Conservation (phyloP, 1,140 invertebrate species). For the Drosophila takahashii region DNA sequence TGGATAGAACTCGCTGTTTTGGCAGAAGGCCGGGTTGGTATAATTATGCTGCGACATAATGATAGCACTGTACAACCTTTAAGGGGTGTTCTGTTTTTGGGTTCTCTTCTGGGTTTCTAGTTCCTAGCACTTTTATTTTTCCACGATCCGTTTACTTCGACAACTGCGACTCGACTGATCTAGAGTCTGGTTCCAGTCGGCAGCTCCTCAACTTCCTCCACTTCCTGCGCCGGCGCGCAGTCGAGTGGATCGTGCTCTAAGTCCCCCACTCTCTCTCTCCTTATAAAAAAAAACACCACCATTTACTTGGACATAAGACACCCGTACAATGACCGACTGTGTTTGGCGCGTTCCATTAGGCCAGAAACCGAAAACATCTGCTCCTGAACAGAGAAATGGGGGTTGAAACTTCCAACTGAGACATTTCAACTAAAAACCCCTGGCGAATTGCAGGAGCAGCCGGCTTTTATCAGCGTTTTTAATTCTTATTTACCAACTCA, state of each 20-base stretch:
- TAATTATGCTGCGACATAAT: conserved; percentile 86
- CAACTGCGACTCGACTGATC: conserved; percentile 69
- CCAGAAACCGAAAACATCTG: conserved; percentile 72
- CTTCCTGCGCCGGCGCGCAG: conserved; percentile 78
- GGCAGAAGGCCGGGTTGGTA: conserved; percentile 91
- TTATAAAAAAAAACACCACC: conserved; percentile 36
- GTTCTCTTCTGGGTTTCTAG: background rate
- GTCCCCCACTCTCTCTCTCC: conserved; percentile 17
- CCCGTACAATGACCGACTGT: conserved; percentile 52
- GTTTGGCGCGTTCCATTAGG: conserved; percentile 80
- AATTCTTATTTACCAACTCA: conserved; percentile 78
- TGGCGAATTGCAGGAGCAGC: conserved; percentile 56
- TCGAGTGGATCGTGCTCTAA: conserved; percentile 67
- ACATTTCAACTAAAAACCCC: conserved; percentile 14
- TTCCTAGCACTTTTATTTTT: background rate
- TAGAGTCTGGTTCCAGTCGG: conserved; percentile 25
- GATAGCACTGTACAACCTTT: conserved; percentile 54
- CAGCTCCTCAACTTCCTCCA: conserved; percentile 65
- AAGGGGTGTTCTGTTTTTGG: conserved; percentile 19
- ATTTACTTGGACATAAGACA: conserved; percentile 62
- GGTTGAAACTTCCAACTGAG: conserved; percentile 66
- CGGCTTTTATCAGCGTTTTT: conserved; percentile 77
- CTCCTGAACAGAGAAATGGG: conserved; percentile 58
- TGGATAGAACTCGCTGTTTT: conserved; percentile 88
- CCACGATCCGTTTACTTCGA: conserved; percentile 45